Base-by-base conservation (phyloP, 2,888 invertebrate genomes). In the Limenitis camilla region DNA sequence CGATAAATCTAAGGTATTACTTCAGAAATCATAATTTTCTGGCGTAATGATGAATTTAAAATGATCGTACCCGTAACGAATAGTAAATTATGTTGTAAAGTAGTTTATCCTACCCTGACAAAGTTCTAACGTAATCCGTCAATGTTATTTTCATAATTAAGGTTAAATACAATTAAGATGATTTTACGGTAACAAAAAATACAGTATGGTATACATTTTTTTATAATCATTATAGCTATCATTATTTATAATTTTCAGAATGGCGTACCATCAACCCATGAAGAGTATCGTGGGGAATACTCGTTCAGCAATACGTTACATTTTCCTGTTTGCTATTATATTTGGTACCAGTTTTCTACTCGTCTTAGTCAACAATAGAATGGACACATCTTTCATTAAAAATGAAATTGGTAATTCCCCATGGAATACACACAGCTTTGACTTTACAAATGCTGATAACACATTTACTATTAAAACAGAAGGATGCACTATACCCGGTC, bases 401-500 rank as follows among this genome's bases (percentile, higher is more conserved):
- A 75, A 68, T 47, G 72, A 76, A 9, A 58, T 64, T 5, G 58
- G 63, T 28, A 59, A 67, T 46, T 61, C 63, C 36, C 49, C 66
- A 36, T 58, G 72, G 64, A 68, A 65, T 59, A 55, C 60, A 6
- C 67, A 68, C 30, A 65, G 60, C 43, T 66, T 69, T 49, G 65
- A 69, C 31, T 53, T 65, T 9, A 49, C 62, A 32, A 60, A 68
- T n/a, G 57, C 62, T 0, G 76, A 74, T 41, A 65, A 71, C 49
- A 68, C 68, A 59, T 91, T 84, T 62, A 79, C 91, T 3, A 89
- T 93, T 46, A 87, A 89, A 66, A 92, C 91, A 6, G 78, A 85
- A 53, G 93, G 93, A 27, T 93, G 93, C 68, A 89, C 90, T 7
- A 92, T 93, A 60, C 92, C 92, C 0, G 88, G 88, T 1, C 75